Conservation (phyloP, 2,888 invertebrate genomes). For the Dasypolia templi region DNA sequence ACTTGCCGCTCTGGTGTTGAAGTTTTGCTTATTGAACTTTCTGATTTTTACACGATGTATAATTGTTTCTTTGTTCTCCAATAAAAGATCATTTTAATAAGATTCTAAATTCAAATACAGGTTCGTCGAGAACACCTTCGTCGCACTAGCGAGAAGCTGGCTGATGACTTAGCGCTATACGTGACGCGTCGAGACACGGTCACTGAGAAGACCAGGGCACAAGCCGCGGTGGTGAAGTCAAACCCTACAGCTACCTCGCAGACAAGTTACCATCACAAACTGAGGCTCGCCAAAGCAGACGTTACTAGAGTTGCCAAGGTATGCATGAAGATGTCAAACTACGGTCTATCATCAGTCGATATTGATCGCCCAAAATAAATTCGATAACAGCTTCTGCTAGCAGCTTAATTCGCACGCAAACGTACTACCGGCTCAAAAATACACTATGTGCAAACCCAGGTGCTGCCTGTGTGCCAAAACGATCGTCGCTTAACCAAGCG, state of each 20-base stretch:
- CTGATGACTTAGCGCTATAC: slow-evolving; percentile 85
- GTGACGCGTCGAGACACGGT: slow-evolving; percentile 86
- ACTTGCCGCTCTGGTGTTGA: too few relatives aligned
- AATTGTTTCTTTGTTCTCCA: too few relatives aligned
- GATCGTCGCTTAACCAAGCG: not conserved
- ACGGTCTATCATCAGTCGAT: not conserved
- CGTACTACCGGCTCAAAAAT: not conserved
- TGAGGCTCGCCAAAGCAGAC: slow-evolving; percentile 83
- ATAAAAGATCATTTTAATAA: too few relatives aligned
- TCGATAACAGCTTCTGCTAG: not conserved
- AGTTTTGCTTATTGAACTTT: too few relatives aligned
- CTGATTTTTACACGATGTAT: too few relatives aligned
- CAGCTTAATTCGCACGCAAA: not conserved
- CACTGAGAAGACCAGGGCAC: slow-evolving; percentile 82
- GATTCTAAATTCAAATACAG: slow-evolving; percentile 54
- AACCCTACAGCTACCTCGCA: slow-evolving; percentile 79
- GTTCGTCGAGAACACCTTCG: slow-evolving; percentile 87
- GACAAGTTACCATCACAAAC: slow-evolving; percentile 82
- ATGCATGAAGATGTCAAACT: not conserved
- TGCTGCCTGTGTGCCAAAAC: not conserved
- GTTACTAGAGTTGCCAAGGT: slow-evolving; percentile 85
- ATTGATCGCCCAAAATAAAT: not conserved
- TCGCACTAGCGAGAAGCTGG: slow-evolving; percentile 83
- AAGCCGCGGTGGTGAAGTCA: slow-evolving; percentile 82
- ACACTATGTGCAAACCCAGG: not conserved